Evolutionary conservation across 1,140 invertebrate species (phyloP).

Genomic region (Drosophila tani): DNA sequence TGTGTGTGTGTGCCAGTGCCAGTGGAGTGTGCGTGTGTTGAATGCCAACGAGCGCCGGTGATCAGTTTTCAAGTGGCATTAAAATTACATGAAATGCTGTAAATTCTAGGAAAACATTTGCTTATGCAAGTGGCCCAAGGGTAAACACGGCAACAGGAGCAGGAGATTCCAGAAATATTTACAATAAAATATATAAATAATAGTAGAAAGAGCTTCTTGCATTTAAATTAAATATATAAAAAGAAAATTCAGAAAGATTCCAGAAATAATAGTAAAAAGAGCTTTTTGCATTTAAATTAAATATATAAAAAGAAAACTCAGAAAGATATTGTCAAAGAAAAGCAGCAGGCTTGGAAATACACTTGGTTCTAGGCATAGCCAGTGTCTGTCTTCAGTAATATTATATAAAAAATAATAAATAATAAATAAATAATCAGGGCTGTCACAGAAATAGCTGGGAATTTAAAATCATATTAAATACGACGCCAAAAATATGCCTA

Average conservation of each 20-base stretch:
- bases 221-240: neutral
- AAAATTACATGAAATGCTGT: slow-evolving; percentile 59
- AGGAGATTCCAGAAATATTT: neutral
- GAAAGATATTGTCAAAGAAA: neutral
- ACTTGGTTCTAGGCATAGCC: too few species aligned
- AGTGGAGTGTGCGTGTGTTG: slow-evolving; percentile 50
- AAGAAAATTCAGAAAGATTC: neutral
- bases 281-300: neutral
- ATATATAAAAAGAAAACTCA: neutral
- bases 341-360: too few species aligned
- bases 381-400: too few species aligned
- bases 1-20: too few species aligned
- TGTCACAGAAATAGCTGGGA: too few species aligned
- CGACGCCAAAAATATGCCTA: too few species aligned
- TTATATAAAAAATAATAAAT: too few species aligned
- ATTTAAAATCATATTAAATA: too few species aligned
- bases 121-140: slow-evolving; percentile 72
- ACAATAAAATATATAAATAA: neutral
- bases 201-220: neutral
- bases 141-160: slow-evolving; percentile 41
- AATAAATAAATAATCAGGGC: too few species aligned
- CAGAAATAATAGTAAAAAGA: too few species aligned
- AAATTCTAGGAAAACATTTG: slow-evolving; percentile 77
- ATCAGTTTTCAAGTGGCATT: slow-evolving; percentile 70
- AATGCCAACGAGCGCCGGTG: slow-evolving; percentile 65